These are phyloP conservation scores for Aphis craccivora DNA, from an alignment of 1,140 invertebrate genomes.

Conservation along the genomic window DNA sequence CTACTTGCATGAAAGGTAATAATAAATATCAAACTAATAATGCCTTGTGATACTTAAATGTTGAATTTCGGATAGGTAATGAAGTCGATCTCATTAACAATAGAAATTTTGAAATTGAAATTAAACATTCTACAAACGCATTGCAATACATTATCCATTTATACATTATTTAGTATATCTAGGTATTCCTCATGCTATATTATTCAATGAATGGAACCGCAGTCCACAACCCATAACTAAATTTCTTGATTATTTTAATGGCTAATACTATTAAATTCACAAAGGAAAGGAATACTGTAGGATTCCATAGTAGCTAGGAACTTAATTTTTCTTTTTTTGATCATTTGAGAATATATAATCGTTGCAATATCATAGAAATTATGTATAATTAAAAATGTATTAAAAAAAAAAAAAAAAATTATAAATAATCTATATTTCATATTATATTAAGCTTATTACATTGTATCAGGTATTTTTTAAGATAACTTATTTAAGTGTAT, in stretches of 20 bases:
- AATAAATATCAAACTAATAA: neutral
- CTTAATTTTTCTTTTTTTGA: neutral
- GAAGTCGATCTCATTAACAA: neutral
- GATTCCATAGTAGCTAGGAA: neutral
- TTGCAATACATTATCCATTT: neutral
- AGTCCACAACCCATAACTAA: neutral
- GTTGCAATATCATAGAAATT: neutral
- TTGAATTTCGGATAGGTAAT: neutral
- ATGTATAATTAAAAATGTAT: neutral
- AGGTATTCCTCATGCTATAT: neutral
- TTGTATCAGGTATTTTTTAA: neutral
- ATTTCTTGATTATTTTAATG: neutral
- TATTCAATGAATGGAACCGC: neutral
- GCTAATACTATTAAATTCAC: neutral
- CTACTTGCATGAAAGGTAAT: constrained; percentile 88
- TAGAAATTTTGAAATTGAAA: neutral
- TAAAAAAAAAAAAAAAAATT: no score
- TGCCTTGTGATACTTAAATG: neutral
- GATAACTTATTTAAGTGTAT: neutral
- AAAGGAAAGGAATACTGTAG: neutral
- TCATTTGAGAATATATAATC: neutral
- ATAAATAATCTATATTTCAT: neutral
- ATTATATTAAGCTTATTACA: neutral
- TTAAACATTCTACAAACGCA: neutral
- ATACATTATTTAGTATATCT: neutral